Evolutionary conservation across 2,113 vertebrate species (phyloP).

Genomic region (Kobus ellipsiprymnus): DNA sequence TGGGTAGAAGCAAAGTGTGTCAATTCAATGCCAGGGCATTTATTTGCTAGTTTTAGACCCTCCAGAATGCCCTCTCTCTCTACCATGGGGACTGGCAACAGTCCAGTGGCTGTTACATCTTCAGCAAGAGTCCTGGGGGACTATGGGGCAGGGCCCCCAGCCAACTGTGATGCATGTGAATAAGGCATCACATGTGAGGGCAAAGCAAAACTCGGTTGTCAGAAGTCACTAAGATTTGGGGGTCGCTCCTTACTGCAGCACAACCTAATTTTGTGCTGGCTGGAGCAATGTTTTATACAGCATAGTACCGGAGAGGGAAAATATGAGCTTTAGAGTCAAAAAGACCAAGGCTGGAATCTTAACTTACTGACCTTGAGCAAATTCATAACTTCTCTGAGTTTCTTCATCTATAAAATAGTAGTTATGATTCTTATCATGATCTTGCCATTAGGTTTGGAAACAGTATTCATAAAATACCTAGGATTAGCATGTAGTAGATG

Average conservation of each 20-base stretch:
- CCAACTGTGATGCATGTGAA: too few relatives aligned
- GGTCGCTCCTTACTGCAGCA: neutral
- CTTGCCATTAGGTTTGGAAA: neutral
- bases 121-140: neutral
- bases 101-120: neutral
- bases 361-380: neutral
- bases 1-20: neutral
- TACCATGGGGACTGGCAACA: neutral
- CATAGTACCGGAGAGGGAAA: neutral
- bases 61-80: neutral
- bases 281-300: neutral
- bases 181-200: neutral
- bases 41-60: neutral
- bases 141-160: neutral
- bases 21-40: neutral
- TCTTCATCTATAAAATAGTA: neutral
- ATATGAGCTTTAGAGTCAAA: neutral
- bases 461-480: neutral
- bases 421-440: neutral
- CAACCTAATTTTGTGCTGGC: constrained; percentile 32
- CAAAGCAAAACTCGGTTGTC: neutral
- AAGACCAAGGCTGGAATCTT: neutral
- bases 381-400: neutral
- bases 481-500: neutral
- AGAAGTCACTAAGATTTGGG: neutral